phyloP scores from a whole-genome alignment of 2,797 vertebrate genomes.

The Neosilurus mollespiculum region DNA sequence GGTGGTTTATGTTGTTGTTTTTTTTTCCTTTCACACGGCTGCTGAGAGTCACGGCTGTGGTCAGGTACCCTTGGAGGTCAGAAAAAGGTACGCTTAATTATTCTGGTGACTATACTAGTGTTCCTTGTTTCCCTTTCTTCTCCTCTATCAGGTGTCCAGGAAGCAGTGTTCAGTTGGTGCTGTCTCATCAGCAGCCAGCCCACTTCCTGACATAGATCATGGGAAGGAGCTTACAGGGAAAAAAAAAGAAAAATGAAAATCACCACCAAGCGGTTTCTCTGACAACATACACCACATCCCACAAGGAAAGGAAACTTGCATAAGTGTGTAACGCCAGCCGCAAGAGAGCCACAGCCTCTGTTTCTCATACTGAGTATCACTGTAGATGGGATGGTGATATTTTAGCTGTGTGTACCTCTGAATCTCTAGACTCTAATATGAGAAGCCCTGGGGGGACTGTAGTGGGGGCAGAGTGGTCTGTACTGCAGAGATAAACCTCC shows the following conservation, averaged over 20 bases:
- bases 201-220: constrained; percentile 66
- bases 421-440: constrained; percentile 47
- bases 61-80: constrained; percentile 27
- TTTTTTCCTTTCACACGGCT: constrained; percentile 21
- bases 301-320: constrained; percentile 73
- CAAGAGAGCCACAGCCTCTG: constrained; percentile 21
- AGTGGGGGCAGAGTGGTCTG: constrained; percentile 55
- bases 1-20: not conserved
- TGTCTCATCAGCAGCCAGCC: constrained; percentile 73
- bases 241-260: constrained; percentile 49
- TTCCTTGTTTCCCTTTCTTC: constrained; percentile 19
- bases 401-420: not conserved
- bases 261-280: constrained; percentile 61
- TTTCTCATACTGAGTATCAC: constrained; percentile 27
- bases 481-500: constrained; percentile 64
- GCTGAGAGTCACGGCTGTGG: constrained; percentile 23
- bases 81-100: not conserved
- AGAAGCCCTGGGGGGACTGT: constrained; percentile 56
- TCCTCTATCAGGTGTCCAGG: constrained; percentile 65
- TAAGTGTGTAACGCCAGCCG: constrained; percentile 58
- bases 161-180: constrained; percentile 72
- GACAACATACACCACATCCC: constrained; percentile 52
- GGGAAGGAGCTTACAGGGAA: constrained; percentile 54
- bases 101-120: not conserved
- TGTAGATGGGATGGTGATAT: constrained; percentile 6